Evolutionary conservation across 1,140 invertebrate species (phyloP).

Genomic region (Euglossa dilemma): DNA sequence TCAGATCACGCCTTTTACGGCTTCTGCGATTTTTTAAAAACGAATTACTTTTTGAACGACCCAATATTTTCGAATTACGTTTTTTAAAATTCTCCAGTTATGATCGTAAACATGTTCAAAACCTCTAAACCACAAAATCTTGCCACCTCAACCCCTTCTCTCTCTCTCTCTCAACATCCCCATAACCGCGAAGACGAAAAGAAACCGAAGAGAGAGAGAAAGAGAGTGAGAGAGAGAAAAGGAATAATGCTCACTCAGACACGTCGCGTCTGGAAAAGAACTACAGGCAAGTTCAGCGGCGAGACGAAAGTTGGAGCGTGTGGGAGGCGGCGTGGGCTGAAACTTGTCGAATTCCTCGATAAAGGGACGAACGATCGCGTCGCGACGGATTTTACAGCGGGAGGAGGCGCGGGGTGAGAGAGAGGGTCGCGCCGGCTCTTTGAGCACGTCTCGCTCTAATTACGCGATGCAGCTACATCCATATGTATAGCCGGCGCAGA

Average conservation of each 20-base stretch:
- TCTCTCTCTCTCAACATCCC: too few relatives aligned
- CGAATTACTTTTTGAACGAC: too few relatives aligned
- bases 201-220: background rate
- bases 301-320: background rate
- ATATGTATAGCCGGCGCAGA: constrained; percentile 42
- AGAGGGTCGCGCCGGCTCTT: constrained; percentile 50
- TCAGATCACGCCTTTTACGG: too few relatives aligned
- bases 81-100: too few relatives aligned
- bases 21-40: too few relatives aligned
- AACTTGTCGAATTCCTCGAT: constrained; percentile 34
- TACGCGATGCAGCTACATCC: constrained; percentile 60
- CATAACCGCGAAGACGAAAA: background rate
- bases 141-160: too few relatives aligned
- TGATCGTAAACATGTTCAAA: too few relatives aligned
- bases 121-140: too few relatives aligned
- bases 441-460: constrained; percentile 73
- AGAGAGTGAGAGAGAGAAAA: too few relatives aligned
- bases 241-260: background rate
- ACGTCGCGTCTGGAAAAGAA: background rate
- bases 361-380: constrained; percentile 51
- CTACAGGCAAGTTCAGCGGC: too few relatives aligned
- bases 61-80: too few relatives aligned
- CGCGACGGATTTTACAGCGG: constrained; percentile 54
- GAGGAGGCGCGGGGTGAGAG: constrained; percentile 20
- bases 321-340: background rate